Percentiles rank a stretch among this genome's conserved stretches.
phyloP scores from a whole-genome alignment of 2,797 vertebrate species.

The Protonibea diacanthus region DNA sequence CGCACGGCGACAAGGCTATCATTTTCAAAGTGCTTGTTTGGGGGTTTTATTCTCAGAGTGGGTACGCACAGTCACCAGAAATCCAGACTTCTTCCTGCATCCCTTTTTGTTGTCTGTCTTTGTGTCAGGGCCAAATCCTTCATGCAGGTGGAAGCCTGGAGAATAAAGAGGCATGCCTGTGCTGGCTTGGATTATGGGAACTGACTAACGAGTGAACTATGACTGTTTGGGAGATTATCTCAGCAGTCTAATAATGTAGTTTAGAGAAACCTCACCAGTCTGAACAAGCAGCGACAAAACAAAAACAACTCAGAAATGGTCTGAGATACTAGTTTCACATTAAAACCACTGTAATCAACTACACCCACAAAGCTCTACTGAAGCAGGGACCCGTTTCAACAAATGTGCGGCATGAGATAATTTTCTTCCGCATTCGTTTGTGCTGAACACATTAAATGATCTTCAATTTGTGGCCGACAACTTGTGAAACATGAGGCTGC shows the following conservation, averaged over 20 bases:
- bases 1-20: not conserved
- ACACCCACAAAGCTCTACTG: not conserved
- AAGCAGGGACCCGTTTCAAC: not conserved
- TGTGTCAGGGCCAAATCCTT: not conserved
- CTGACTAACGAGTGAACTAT: not conserved
- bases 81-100: slow-evolving; percentile 1
- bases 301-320: too few species aligned
- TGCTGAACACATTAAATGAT: not conserved
- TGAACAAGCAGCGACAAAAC: slow-evolving; percentile 14
- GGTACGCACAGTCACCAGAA: not conserved
- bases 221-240: not conserved
- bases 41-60: slow-evolving; percentile 1
- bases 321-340: too few species aligned
- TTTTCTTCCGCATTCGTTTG: not conserved
- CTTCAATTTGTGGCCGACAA: not conserved
- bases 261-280: not conserved
- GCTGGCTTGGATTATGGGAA: slow-evolving; percentile 3
- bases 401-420: not conserved
- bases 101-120: not conserved
- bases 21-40: slow-evolving; percentile 24
- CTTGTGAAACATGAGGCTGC: not conserved
- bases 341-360: not conserved
- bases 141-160: not conserved
- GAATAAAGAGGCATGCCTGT: not conserved
- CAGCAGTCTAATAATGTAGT: not conserved